phyloP scores from a whole-genome alignment of 2,888 invertebrate species.

The Thereva unica region DNA sequence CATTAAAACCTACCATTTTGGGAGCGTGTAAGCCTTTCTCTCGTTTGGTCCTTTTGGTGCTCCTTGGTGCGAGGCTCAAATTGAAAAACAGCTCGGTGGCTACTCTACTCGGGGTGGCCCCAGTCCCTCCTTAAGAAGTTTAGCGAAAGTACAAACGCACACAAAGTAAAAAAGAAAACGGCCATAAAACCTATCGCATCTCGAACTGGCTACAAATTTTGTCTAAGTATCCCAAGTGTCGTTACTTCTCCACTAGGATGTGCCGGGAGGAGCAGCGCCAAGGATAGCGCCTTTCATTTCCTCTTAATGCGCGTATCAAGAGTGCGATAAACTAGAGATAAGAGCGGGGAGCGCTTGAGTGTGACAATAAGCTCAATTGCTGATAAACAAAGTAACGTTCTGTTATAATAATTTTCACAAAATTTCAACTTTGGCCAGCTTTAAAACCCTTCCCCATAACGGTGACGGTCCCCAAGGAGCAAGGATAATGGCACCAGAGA shows the following conservation, averaged over 20 bases:
- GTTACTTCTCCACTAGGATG: conserved; percentile 32
- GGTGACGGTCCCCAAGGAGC: conserved; percentile 6
- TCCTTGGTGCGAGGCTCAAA: too few species aligned
- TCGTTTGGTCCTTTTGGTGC: too few species aligned
- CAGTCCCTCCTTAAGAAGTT: too few species aligned
- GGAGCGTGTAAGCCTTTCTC: too few species aligned
- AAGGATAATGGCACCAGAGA: conserved; percentile 16
- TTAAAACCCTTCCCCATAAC: conserved; percentile 18
- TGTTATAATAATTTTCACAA: conserved; percentile 38
- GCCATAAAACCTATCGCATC: too few species aligned
- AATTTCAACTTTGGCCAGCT: conserved; percentile 33
- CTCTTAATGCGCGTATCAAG: conserved; percentile 25
- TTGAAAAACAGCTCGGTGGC: too few species aligned
- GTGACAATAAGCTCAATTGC: conserved; percentile 40
- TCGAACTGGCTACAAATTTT: conserved; percentile 38
- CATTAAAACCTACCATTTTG: too few species aligned
- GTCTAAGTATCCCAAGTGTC: conserved; percentile 34
- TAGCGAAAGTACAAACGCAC: too few species aligned
- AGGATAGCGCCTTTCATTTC: conserved; percentile 30
- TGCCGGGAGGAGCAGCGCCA: too few species aligned
- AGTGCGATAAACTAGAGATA: conserved; percentile 38
- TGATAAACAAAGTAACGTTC: conserved; percentile 39
- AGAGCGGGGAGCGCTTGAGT: conserved; percentile 22
- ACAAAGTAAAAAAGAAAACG: too few species aligned
- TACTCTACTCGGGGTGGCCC: too few species aligned